Evolutionary conservation across 2,113 vertebrate genomes (phyloP), one percentile per base, ranked within the genome.

Genomic region (Benitochromis conjunctus): DNA sequence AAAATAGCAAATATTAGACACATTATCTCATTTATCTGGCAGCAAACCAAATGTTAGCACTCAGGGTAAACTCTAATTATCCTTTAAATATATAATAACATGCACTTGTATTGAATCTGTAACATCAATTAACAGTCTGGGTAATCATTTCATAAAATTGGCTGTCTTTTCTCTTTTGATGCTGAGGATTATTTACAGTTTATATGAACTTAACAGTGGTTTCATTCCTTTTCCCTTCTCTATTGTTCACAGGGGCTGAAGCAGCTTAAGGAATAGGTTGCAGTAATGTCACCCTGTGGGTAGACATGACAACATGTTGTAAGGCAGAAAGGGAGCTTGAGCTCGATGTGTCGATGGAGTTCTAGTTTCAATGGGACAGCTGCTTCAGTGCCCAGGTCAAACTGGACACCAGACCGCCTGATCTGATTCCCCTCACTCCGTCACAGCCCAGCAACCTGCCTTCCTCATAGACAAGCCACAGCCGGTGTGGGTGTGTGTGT

Each of bases 331-430:
- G 53, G 58, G 83, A 76, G 26, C 16, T 19, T 79, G 83, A 77
- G 74, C 46, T 71, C 19, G 81, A 88, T 55, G 36, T 31, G 34
- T 88, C 2, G 14, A 78, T 74, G 46, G 82, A 94, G 95, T 95
- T 95, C 86, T 85, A 9, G 90, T 95, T 95, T 95, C 94, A 94
- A 91, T 34, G 88, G 82, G 89, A 94, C 94, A 94, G 94, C 94
- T 95, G 95, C 87, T 83, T 86, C 81, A 89, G 83, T 81, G 92
- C 87, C 82, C 83, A 92, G 92, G 88, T 81, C 88, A 89, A 79
- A 88, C 76, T 81, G 88, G 82, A 79, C 53, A 58, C 83, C 87
- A 64, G 76, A 88, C 85, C 46, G 18, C 84, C 91, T 83, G 85
- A 92, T 80, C 84, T 60, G 89, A 86, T 21, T 85, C 83, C 64